phyloP scores from a whole-genome alignment of 2,797 vertebrate genomes.

The Protonibea diacanthus region DNA sequence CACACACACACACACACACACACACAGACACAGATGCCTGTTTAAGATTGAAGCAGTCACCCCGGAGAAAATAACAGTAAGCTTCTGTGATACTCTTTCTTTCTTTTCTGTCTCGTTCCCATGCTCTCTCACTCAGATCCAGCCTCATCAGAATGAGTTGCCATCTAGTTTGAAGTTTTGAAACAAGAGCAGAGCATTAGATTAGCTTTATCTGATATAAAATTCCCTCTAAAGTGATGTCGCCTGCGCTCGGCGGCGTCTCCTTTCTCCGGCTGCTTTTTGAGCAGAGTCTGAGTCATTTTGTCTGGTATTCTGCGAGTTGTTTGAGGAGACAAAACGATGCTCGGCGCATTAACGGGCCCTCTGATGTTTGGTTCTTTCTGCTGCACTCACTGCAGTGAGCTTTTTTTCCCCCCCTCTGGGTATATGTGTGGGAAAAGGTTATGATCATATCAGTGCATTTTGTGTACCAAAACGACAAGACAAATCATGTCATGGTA shows the following conservation, averaged over 20 bases:
- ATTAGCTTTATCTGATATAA: conserved; percentile 61
- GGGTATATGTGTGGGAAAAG: background rate
- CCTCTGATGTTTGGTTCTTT: conserved; percentile 46
- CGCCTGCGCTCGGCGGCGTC: conserved; percentile 7
- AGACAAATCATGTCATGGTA: background rate
- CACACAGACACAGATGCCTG: background rate
- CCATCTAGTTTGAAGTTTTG: conserved; percentile 53
- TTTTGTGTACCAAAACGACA: background rate
- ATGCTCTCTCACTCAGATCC: conserved; percentile 39
- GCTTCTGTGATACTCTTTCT: conserved; percentile 9
- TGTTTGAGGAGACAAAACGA: conserved; percentile 58
- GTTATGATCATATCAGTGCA: background rate
- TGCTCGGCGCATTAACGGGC: conserved; percentile 34
- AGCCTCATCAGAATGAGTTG: conserved; percentile 46
- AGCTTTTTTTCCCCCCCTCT: background rate
- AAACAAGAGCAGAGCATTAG: conserved; percentile 52
- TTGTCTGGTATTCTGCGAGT: conserved; percentile 41
- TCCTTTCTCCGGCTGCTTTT: conserved; percentile 38
- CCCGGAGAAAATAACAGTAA: conserved; percentile 17
- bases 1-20: background rate
- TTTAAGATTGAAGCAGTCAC: conserved; percentile 29
- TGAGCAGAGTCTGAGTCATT: conserved; percentile 34
- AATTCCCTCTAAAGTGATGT: conserved; percentile 61
- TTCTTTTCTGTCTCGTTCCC: conserved; percentile 23
- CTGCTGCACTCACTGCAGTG: background rate